Conservation (phyloP, 2,113 vertebrate genomes). For the Arizona elegans region DNA sequence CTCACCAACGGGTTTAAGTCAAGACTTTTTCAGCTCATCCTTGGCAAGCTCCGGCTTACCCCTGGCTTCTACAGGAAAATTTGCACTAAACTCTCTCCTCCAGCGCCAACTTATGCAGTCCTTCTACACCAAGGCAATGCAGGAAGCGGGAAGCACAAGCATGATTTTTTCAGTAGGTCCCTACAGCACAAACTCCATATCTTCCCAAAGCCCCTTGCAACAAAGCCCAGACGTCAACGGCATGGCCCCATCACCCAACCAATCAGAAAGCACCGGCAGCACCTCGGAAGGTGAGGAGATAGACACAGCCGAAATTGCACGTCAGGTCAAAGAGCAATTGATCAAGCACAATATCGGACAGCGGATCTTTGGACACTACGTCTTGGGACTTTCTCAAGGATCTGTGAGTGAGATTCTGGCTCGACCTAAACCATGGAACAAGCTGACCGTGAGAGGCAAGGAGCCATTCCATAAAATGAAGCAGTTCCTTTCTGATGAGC, state of each 20-base stretch:
- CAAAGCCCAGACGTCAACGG: constrained; percentile 91
- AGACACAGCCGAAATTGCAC: constrained; percentile 94
- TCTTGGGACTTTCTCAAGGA: constrained; percentile 94
- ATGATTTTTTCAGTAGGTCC: constrained; percentile 90
- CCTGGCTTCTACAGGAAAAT: constrained; percentile 93
- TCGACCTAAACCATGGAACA: constrained; percentile 96
- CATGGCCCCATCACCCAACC: constrained; percentile 90
- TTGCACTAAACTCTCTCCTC: constrained; percentile 96
- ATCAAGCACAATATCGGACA: constrained; percentile 99
- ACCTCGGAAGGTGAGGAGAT: constrained; percentile 91
- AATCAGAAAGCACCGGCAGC: constrained; percentile 88
- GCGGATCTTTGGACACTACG: constrained; percentile 95
- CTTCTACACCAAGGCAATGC: constrained; percentile 98
- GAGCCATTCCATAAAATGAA: constrained; percentile 99
- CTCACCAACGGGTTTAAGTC: constrained; percentile 92
- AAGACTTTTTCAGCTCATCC: constrained; percentile 93
- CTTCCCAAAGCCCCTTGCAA: constrained; percentile 87
- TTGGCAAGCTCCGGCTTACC: constrained; percentile 82
- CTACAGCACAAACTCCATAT: constrained; percentile 90
- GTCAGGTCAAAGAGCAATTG: constrained; percentile 96
- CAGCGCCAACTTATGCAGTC: constrained; percentile 97
- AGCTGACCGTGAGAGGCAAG: constrained; percentile 93
- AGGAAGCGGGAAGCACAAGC: constrained; percentile 91
- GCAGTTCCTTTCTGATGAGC: constrained; percentile 95
- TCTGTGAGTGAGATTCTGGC: constrained; percentile 97